Percentiles rank a stretch among this genome's conserved stretches.
Evolutionary conservation across 2,113 vertebrate species (phyloP).

Genomic region (Amazona guildingii): DNA sequence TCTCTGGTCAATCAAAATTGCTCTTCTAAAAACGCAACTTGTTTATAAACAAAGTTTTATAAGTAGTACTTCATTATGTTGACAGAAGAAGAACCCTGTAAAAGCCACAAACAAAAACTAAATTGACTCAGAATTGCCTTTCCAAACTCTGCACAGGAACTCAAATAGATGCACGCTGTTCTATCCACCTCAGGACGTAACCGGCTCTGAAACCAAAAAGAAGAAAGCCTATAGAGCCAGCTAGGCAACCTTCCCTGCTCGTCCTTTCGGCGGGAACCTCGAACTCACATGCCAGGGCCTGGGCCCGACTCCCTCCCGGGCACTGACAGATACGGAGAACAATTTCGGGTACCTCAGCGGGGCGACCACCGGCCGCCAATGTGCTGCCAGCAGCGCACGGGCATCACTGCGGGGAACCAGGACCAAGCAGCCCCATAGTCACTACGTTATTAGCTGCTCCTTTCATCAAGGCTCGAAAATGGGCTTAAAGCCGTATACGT

Average conservation of each 20-base stretch:
- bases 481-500: background rate
- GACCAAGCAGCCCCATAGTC: background rate
- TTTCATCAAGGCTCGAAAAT: background rate
- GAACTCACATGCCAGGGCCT: background rate
- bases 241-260: background rate
- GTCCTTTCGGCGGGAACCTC: background rate
- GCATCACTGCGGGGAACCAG: fast-evolving
- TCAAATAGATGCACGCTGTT: background rate
- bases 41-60: background rate
- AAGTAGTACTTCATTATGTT: background rate
- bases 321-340: background rate
- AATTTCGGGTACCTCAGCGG: fast-evolving
- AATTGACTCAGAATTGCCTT: background rate
- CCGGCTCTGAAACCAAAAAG: background rate
- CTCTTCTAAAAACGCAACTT: background rate
- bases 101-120: background rate
- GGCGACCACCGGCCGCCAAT: fast-evolving
- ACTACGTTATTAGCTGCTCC: background rate
- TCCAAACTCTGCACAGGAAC: background rate
- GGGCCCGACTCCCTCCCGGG: background rate
- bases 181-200: fast-evolving
- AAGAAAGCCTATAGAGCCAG: background rate
- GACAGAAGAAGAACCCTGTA: too few species aligned
- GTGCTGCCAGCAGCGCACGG: background rate
- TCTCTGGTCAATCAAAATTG: background rate